These are phyloP conservation scores for Hyperoplus immaculatus DNA, from an alignment of 2,797 vertebrate species.

Conservation along the genomic window DNA sequence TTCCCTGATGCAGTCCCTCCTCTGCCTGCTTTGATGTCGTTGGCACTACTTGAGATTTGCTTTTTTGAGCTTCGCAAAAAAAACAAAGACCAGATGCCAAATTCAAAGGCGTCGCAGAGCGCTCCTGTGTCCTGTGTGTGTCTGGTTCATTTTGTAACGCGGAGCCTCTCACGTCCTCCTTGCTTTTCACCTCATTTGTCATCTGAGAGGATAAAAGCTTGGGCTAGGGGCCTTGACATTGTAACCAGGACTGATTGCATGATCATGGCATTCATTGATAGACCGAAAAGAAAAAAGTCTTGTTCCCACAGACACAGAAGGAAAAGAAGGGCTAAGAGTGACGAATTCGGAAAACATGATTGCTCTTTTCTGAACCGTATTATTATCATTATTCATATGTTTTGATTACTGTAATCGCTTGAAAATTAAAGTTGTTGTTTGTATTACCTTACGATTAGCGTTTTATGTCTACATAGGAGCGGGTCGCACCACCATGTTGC, in stretches of 20 bases:
- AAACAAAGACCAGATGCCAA: not conserved
- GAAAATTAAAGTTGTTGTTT: no score
- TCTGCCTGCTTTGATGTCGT: slow-evolving; percentile 26
- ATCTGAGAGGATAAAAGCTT: slow-evolving; percentile 50
- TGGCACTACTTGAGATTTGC: not conserved
- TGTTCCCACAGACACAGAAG: not conserved
- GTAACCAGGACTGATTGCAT: slow-evolving; percentile 15
- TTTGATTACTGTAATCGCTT: no score
- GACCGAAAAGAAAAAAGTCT: slow-evolving; percentile 9
- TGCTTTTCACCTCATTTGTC: slow-evolving; percentile 52
- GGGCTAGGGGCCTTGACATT: not conserved
- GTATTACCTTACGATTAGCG: no score
- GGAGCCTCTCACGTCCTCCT: slow-evolving; percentile 20
- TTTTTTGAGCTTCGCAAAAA: not conserved
- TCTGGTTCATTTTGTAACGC: slow-evolving; percentile 40
- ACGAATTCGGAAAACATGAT: not conserved
- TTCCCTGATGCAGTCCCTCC: slow-evolving; percentile 9
- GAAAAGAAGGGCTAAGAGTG: not conserved
- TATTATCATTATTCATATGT: no score
- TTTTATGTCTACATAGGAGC: no score
- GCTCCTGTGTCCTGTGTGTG: slow-evolving; percentile 24
- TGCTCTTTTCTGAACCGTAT: not conserved
- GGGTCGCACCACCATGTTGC: no score
- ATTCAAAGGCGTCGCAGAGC: slow-evolving; percentile 8
- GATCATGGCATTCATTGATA: slow-evolving; percentile 5